A percentile compares a stretch with the other conserved stretches of the same genome.
phyloP scores from a whole-genome alignment of 2,113 vertebrate species.

The Labrus mixtus region DNA sequence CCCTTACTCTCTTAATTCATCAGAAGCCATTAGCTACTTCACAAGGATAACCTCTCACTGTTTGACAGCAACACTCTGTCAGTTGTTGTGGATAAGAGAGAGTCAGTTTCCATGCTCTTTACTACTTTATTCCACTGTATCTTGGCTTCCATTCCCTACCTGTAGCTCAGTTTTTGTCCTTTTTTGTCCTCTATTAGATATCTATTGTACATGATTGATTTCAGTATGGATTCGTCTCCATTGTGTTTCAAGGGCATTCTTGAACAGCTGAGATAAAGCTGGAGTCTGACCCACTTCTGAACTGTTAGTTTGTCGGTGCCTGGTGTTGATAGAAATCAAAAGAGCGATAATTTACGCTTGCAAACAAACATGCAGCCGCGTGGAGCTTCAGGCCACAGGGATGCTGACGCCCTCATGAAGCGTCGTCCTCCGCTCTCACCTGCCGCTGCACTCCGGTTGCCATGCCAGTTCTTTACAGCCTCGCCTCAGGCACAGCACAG shows the following conservation, averaged over 20 bases:
- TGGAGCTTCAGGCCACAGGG: conserved; percentile 25
- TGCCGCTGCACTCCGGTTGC: conserved; percentile 48
- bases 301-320: conserved; percentile 1
- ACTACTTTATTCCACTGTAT: not conserved
- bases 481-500: conserved; percentile 53
- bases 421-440: conserved; percentile 42
- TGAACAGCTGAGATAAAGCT: not conserved
- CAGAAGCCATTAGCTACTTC: conserved; percentile 50
- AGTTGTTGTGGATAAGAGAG: not conserved
- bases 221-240: not conserved
- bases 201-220: conserved; percentile 20
- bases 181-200: conserved; percentile 4
- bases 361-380: conserved; percentile 46
- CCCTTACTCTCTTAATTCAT: conserved; percentile 48
- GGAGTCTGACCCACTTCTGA: not conserved
- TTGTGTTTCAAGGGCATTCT: conserved; percentile 13
- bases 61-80: conserved; percentile 27
- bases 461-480: conserved; percentile 58
- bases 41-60: conserved; percentile 25
- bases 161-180: conserved; percentile 21
- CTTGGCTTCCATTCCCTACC: not conserved
- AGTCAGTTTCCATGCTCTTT: not conserved
- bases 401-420: conserved; percentile 46
- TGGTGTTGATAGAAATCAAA: conserved; percentile 21
- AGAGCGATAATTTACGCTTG: conserved; percentile 43